Evolutionary conservation across 2,888 invertebrate species (phyloP), one percentile per base, ranked within the genome.

Genomic region (Apeira syringaria): DNA sequence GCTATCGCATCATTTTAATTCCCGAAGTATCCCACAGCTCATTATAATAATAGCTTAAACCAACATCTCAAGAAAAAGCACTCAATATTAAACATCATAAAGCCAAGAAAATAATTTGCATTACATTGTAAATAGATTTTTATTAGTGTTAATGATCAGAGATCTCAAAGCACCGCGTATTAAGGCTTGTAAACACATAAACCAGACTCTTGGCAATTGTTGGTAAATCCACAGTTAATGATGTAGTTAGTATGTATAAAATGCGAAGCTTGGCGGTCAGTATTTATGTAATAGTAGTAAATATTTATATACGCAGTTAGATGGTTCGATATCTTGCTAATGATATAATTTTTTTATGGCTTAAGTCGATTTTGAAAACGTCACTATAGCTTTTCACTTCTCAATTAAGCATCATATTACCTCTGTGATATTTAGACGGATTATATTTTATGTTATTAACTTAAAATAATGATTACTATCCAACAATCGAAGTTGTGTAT

Each of bases 101-200:
- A 59, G 45, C 25, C 35, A 43, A 48, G 53, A 54, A 54, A 58
- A 59, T 53, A 56, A 59, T 59, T 53, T 50, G 54, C 53, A 44
- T 57, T 63, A 70, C 68, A 53, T 57, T 66, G 68, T 67, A 65
- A 59, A 64, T 62, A 56, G 28, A 25, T 30, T 50, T 68, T 71
- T 72, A 72, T 69, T 60, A 47, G 53, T 55, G 58, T 58, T 68
- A 66, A 71, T 66, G 62, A 62, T 53, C 48, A 39, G 34, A 32
- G 18, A 29, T 9, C 26, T 62, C 60, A 69, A 74, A 70, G 64
- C 56, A 42, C 69, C 63, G 73, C 61, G 60, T 61, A 80, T 82
- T 77, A 80, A 60, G 58, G 52, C 61, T 69, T 70, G 68, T 83
- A 80, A 83, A 82, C 43, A 30, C 49, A 78, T 82, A 82, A 80